Base-by-base conservation (phyloP, 2,113 vertebrate species). In the Aspiorhynchus laticeps region DNA sequence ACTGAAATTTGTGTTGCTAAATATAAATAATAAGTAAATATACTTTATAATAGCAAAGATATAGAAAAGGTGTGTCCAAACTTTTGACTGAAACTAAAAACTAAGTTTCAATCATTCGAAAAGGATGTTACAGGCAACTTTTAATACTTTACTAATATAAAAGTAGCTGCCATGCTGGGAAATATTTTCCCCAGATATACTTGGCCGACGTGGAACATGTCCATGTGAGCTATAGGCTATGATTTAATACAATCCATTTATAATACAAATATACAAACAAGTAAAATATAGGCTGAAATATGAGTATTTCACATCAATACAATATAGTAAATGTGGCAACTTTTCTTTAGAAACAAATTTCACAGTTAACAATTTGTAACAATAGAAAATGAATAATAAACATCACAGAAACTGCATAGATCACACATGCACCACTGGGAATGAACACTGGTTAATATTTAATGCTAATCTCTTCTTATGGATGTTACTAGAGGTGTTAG, bases 351-450 rank as follows among this genome's bases (percentile, higher is more conserved):
- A 93, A 85, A 91, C 78, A 85, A 12, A 83, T 12, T 83, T 43
- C 76, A 80, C 53, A 63, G 31, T 79, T 4, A 46, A 61, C 65
- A 67, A 85, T 36, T 82, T 41, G 28, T 5, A 85, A 36, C 43
- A 67, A 11, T 15, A 85, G 6, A 84, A 85, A 92, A 75, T 90
- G 78, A 87, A 87, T 84, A 88, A 90, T 88, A 89, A 91, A 87
- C 87, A 91, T 94, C 91, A 93, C 94, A 95, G 94, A 96, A 94
- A 94, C 93, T 95, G 94, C 95, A 96, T 96, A 95, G 95, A 96
- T 95, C 95, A 93, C 80, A 92, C 92, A 95, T 95, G 95, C 95
- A 95, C 95, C 95, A 92, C 88, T 91, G 88, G 14, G 56, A 83
- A 74, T 67, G 33, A 28, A 31, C 38, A 28, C 21, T 26, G 67